A percentile compares a stretch with the other conserved stretches of the same genome.
These are phyloP conservation scores for Liodrosophila aerea DNA, from an alignment of 2,888 invertebrate genomes.

Conservation along the genomic window DNA sequence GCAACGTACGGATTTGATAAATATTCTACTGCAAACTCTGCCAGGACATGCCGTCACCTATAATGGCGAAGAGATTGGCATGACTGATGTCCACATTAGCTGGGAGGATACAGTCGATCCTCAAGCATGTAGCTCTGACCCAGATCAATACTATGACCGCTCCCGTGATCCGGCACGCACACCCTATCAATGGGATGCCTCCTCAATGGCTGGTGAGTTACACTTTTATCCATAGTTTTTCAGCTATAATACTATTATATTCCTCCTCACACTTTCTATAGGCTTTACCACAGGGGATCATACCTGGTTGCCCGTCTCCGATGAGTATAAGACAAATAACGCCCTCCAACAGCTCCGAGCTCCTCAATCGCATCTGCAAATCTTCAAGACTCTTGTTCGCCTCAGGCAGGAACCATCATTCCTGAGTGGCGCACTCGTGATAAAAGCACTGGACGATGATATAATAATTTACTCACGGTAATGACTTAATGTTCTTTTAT, in stretches of 20 bases:
- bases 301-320: slow-evolving; percentile 88
- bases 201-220: slow-evolving; percentile 79
- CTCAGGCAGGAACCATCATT: slow-evolving; percentile 84
- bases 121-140: slow-evolving; percentile 83
- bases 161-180: slow-evolving; percentile 85
- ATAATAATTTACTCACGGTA: slow-evolving; percentile 80
- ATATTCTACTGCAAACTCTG: slow-evolving; percentile 90
- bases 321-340: slow-evolving; percentile 85
- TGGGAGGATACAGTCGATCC: slow-evolving; percentile 84
- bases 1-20: slow-evolving; percentile 89
- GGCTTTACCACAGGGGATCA: slow-evolving; percentile 77
- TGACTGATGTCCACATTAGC: slow-evolving; percentile 84
- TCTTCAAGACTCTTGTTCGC: slow-evolving; percentile 85
- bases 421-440: slow-evolving; percentile 67
- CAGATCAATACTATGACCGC: slow-evolving; percentile 78
- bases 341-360: slow-evolving; percentile 84
- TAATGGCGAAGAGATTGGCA: slow-evolving; percentile 90
- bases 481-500: rapidly evolving
- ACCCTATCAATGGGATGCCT: slow-evolving; percentile 86
- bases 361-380: slow-evolving; percentile 85
- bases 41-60: slow-evolving; percentile 94
- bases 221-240: too few relatives aligned
- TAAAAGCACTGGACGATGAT: slow-evolving; percentile 72
- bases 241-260: background rate
- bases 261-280: slow-evolving; percentile 15